phyloP scores from a whole-genome alignment of 2,797 vertebrate genomes.

The Danionella dracula region DNA sequence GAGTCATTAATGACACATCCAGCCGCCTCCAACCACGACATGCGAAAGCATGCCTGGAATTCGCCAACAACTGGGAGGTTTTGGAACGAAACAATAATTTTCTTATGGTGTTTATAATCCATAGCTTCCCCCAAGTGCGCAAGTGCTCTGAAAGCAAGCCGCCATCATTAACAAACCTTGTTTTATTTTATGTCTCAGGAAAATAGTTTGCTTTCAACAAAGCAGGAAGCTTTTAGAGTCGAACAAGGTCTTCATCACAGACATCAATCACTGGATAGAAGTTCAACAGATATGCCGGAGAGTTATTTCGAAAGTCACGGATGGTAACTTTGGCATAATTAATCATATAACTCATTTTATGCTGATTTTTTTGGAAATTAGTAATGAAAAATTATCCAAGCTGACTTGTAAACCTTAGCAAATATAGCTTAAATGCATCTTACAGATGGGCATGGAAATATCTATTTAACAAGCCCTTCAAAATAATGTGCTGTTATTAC shows the following conservation, averaged over 20 bases:
- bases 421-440: slow-evolving; percentile 27
- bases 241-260: slow-evolving; percentile 41
- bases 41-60: slow-evolving; percentile 12
- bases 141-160: slow-evolving; percentile 35
- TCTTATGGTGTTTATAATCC: slow-evolving; percentile 36
- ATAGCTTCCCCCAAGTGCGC: slow-evolving; percentile 35
- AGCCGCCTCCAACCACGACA: slow-evolving; percentile 13
- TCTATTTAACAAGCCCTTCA: slow-evolving; percentile 56
- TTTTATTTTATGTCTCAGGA: slow-evolving; percentile 16
- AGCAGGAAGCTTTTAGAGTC: slow-evolving; percentile 52
- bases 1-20: slow-evolving; percentile 13
- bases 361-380: slow-evolving; percentile 31
- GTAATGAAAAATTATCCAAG: slow-evolving; percentile 25
- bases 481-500: too few relatives aligned
- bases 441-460: not conserved
- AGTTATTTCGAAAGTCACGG: slow-evolving; percentile 14
- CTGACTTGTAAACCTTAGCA: slow-evolving; percentile 18
- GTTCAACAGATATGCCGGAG: slow-evolving; percentile 27
- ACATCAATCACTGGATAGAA: slow-evolving; percentile 38
- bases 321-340: slow-evolving; percentile 25
- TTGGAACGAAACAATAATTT: slow-evolving; percentile 27
- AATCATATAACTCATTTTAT: slow-evolving; percentile 43
- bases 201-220: slow-evolving; percentile 44
- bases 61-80: slow-evolving; percentile 26
- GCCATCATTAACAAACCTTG: slow-evolving; percentile 26